Base-by-base conservation (phyloP, 2,888 invertebrate genomes). In the Sphaerophoria taeniata region DNA sequence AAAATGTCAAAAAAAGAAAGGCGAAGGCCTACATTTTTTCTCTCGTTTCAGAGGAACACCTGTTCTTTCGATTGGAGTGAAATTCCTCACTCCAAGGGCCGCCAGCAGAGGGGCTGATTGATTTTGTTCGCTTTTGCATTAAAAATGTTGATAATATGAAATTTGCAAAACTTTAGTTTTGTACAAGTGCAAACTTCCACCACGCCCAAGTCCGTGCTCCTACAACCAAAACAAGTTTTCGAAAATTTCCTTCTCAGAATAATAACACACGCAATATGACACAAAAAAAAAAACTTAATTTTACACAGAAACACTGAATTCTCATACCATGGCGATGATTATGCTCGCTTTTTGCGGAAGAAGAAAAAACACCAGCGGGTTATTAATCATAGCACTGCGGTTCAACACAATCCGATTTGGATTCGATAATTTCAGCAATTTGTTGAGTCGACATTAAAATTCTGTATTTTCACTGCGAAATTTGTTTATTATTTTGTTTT, bases 121-220 rank as follows among this genome's bases (percentile, higher is more conserved):
- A n/a, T 45, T 45, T 43, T 58, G 58, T 39, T 43, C 11, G 56
- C 43, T 6, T 39, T 43, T 11, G 43, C 39, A 7, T 43, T 43
- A 43, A 43, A 9, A 9, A 43, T 43, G 6, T 43, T 43, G 43
- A 7, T 39, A 39, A 1, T 9, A 9, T 12, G 39, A 69, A 74
- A 61, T 72, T 72, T 56, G 34, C 55, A 60, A 70, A 43, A 71
- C 47, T 31, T 43, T 47, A 47, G 16, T 56, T 61, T 51, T 69
- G 16, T 39, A 9, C 56, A 63, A 85, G 69, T 85, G 76, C 63
- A 69, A 76, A 70, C 63, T 77, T 24, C 33, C 85, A 85, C 85
- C 85, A 85, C 85, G 85, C 85, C 85, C 85, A 76, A 67, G 73
- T 77, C 81, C 73, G 76, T 85, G 45, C 76, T 77, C 76, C 76